Evolutionary conservation across 2,113 vertebrate species (phyloP), one percentile per base, ranked within the genome.

Genomic region (Vulpes vulpes): DNA sequence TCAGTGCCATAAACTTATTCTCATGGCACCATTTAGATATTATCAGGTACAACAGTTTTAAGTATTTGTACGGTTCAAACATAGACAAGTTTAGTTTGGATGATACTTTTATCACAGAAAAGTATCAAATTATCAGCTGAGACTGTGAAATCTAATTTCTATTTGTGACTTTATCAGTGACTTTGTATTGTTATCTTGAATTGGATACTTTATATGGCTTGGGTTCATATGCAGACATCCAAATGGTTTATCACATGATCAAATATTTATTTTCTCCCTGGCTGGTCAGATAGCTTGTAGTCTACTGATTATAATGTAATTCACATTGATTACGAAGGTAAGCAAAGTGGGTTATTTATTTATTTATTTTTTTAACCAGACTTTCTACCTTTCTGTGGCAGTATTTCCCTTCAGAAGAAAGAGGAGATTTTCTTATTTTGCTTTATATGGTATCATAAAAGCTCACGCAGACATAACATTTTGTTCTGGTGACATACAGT

Each of bases 221-320:
- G 74, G 35, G 19, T 81, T 96, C 74, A 38, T 65, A 71, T 69
- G 67, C 60, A 95, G 95, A 90, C 20, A 88, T 92, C 73, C 60
- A 96, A 92, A 93, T 51, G 64, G 73, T 69, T 95, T 96, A 95
- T 88, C 79, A 94, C 67, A 94, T 92, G 62, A 92, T 85, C 79
- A 95, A 96, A 86, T 95, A 89, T 96, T 94, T 94, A 85, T 89
- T 84, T 95, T 96, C 62, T 96, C 79, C n/a, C 55, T 90, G 83
- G 64, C 55, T 91, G 43, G 35, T 84, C 62, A 90, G 57, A 90
- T 7, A 76, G 73, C 51, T 71, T 97, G 17, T 20, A 53, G 60
- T 80, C 73, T 43, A 94, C 8, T 95, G 76, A 95, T 62, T 88
- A 79, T 69, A 88, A 69, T 69, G 12, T 17, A 81, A 76, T 78